Conservation (phyloP, 2,888 invertebrate species). For the Tholera decimalis region DNA sequence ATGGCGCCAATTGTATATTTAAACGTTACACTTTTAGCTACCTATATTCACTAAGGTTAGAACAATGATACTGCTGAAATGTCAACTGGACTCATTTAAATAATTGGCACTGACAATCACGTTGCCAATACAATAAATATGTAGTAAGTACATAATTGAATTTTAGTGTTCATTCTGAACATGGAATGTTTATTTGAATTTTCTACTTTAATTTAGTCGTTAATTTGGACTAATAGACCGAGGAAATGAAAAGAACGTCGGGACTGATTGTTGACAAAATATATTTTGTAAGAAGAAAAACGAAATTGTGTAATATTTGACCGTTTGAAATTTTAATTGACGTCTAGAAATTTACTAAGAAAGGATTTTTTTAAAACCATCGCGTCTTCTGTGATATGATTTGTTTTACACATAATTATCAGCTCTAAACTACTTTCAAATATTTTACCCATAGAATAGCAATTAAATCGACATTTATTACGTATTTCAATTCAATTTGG, state of each 20-base stretch:
- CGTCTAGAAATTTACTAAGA: no score
- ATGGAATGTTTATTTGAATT: constrained; percentile 44
- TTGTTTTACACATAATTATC: no score
- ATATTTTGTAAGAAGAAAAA: constrained; percentile 5
- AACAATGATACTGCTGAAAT: constrained; percentile 48
- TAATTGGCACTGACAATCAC: constrained; percentile 42
- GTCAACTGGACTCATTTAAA: constrained; percentile 50
- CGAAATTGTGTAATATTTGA: not conserved
- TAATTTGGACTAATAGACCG: constrained; percentile 20
- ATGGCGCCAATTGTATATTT: not conserved
- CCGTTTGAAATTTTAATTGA: no score
- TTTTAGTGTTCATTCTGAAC: constrained; percentile 33
- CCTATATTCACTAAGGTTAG: constrained; percentile 42
- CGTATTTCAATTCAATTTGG: constrained; percentile 51
- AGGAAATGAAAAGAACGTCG: constrained; percentile 22
- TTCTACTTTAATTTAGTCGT: constrained; percentile 28
- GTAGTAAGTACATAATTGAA: constrained; percentile 30
- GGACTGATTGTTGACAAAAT: not conserved
- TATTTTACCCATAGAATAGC: constrained; percentile 38
- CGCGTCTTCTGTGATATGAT: no score
- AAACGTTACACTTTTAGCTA: constrained; percentile 13
- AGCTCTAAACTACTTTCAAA: constrained; percentile 8
- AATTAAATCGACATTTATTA: constrained; percentile 45
- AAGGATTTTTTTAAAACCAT: no score
- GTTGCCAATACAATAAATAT: constrained; percentile 49